These are phyloP conservation scores for Leptobrachium leishanense DNA, from an alignment of 2,113 vertebrate species.

Conservation along the genomic window DNA sequence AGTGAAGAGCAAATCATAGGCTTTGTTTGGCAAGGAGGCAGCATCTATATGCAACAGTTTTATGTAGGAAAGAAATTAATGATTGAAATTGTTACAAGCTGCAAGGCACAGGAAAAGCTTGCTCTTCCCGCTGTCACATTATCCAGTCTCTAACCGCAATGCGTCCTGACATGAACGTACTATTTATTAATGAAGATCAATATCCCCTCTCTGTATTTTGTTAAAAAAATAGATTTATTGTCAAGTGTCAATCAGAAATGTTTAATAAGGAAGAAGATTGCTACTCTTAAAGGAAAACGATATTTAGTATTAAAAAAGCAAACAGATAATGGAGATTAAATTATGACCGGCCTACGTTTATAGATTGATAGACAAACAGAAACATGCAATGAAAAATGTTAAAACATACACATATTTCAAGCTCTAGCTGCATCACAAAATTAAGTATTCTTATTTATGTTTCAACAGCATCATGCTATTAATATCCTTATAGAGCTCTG, in stretches of 20 bases:
- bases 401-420: too few relatives aligned
- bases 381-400: too few relatives aligned
- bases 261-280: neutral
- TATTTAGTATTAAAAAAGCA: neutral
- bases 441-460: too few relatives aligned
- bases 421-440: too few relatives aligned
- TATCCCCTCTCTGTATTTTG: neutral
- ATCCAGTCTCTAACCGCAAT: neutral
- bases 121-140: neutral
- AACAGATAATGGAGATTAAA: neutral
- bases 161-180: neutral
- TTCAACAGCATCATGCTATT: too few relatives aligned
- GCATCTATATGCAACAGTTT: too few relatives aligned
- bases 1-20: neutral
- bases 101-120: neutral
- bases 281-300: neutral
- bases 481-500: too few relatives aligned
- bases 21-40: neutral
- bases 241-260: neutral
- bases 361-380: too few relatives aligned
- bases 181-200: slow-evolving; percentile 1
- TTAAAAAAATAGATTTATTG: neutral
- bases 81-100: neutral
- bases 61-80: neutral
- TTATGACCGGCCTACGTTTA: neutral